Base-by-base conservation (phyloP, 37 sponge, comb jelly and placozoan genomes). In the Spongilla lacustris region DNA sequence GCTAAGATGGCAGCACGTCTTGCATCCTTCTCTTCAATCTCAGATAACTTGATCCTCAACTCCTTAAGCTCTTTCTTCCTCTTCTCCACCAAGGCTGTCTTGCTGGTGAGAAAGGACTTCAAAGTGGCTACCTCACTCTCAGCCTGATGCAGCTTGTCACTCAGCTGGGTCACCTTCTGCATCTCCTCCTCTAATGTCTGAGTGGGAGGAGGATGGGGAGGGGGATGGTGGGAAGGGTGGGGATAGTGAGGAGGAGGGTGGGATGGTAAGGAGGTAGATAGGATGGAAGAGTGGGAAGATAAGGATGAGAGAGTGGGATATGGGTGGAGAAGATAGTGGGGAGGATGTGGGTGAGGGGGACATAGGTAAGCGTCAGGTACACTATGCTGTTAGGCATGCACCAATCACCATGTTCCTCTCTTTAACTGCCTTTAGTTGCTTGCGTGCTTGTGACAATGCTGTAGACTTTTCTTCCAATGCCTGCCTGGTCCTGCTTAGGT, bases 101-200 rank as follows among this genome's bases (percentile, higher is more conserved):
- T 96, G 71, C 88, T 86, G 12, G 85, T 94, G 29, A 96, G 76
- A 50, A 96, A 89, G 21, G 80, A 72, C 68, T 93, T 93, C 12
- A 96, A 83, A 0, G 97, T 94, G 27, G 75, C 79, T 1, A 92
- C 86, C 78, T 96, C 97, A 34, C 82, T 84, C 26, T 92, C 91
- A 36, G 92, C 74, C 5, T 74, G 67, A 2, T 73, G 86, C 71
- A 92, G 84, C 84, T 89, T 91, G 37, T 96, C 97, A 19, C 82
- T 70, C 32, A 81, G 66, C 66, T 77, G 76, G 22, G 31, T 12
- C 28, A 91, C 41, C 38, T 82, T 93, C 75, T 87, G 82, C 67
- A 91, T 25, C 25, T 85, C 92, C 74, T 86, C 89, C 66, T 96
- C 97, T 35, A 96, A 72, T n/a, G 93, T 92, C 97, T 96, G 70